Conservation (phyloP, 2,797 vertebrate species). For the Botia kubotai region DNA sequence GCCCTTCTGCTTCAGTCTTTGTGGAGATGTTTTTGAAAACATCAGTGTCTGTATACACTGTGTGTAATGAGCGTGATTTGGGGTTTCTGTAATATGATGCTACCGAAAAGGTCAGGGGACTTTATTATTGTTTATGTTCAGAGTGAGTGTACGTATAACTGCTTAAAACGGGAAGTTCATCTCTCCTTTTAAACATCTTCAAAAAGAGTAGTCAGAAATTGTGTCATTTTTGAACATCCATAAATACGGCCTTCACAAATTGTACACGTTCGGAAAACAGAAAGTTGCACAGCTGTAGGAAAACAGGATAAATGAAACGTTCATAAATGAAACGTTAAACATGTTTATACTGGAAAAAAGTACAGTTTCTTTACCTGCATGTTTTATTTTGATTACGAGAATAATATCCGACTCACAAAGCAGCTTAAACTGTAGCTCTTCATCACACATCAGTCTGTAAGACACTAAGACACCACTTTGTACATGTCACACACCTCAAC, state of each 20-base stretch:
- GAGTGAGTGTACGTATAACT: neutral
- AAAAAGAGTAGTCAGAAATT: neutral
- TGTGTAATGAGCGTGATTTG: neutral
- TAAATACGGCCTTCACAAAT: neutral
- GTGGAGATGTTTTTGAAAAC: neutral
- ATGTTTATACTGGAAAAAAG: neutral
- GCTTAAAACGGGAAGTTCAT: neutral
- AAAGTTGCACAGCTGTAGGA: neutral
- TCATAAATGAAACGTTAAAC: neutral
- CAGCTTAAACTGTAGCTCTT: neutral
- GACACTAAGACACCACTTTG: constrained; percentile 15
- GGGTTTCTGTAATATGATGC: constrained; percentile 3
- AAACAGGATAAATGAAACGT: neutral
- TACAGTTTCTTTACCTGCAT: neutral
- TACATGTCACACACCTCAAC: constrained; percentile 14
- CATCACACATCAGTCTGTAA: neutral
- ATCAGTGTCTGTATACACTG: neutral
- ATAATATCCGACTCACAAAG: neutral
- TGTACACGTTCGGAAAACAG: neutral
- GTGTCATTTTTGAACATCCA: neutral
- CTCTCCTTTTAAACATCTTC: neutral
- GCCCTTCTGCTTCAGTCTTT: neutral
- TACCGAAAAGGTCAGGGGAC: neutral
- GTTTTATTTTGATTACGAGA: neutral
- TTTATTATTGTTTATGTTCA: neutral